Conservation (phyloP, 2,888 invertebrate species). For the Aporophyla lueneburgensis region DNA sequence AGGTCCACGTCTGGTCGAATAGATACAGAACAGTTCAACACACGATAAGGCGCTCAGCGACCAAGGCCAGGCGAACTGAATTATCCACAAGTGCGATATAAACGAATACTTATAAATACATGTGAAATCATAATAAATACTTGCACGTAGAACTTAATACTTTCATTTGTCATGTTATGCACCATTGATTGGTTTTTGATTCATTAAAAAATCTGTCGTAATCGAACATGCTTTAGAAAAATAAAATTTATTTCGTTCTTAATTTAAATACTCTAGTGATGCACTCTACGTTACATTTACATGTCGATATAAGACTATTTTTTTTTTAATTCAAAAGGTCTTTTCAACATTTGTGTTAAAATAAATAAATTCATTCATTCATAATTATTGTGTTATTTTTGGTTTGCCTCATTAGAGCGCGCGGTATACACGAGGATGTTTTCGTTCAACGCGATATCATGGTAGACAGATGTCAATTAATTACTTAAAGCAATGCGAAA, state of each 20-base stretch:
- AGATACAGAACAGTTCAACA: conserved; percentile 85
- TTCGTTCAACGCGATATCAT: conserved; percentile 39
- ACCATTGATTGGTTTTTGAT: conserved; percentile 14
- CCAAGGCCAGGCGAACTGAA: conserved; percentile 84
- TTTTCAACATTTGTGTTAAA: neutral
- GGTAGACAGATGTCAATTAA: conserved; percentile 50
- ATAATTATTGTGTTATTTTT: conserved; percentile 23
- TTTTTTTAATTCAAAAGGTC: neutral
- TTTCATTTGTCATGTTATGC: conserved; percentile 8
- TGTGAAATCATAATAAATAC: conserved; percentile 57
- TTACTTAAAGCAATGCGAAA: conserved; percentile 37
- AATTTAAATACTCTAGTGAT: conserved; percentile 25
- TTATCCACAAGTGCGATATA: conserved; percentile 74
- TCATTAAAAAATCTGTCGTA: neutral
- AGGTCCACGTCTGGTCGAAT: conserved; percentile 58
- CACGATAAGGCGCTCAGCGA: conserved; percentile 86
- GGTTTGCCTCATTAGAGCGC: conserved; percentile 37
- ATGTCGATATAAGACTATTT: conserved; percentile 2
- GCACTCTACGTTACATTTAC: neutral
- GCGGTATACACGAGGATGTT: conserved; percentile 39
- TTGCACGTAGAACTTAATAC: conserved; percentile 29
- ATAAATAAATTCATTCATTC: neutral
- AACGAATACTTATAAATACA: conserved; percentile 59
- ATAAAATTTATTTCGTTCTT: conserved; percentile 19
- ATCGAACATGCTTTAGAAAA: neutral